Conservation (phyloP, 1,140 invertebrate species). For the Triops cancriformis region DNA sequence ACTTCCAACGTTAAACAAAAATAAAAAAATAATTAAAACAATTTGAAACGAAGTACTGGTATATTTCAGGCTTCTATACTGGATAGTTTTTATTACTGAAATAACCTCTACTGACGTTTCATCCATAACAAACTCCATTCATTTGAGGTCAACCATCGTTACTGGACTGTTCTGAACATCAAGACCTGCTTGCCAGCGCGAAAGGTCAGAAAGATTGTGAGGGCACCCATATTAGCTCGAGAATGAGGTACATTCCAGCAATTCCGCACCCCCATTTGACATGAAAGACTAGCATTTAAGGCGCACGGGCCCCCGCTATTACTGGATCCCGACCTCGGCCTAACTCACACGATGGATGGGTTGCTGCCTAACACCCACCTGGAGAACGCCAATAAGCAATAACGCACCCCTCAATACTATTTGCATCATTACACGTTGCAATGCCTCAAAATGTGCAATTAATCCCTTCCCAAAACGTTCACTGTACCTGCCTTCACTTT, state of each 20-base stretch:
- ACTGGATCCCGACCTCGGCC: not conserved
- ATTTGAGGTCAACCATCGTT: not conserved
- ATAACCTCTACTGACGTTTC: too few relatives aligned
- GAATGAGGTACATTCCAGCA: not conserved
- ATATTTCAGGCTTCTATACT: too few relatives aligned
- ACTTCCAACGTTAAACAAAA: too few relatives aligned
- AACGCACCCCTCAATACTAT: not conserved
- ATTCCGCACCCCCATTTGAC: slow-evolving; percentile 4
- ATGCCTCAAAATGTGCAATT: not conserved
- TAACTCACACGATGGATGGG: not conserved
- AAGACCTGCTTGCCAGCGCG: not conserved
- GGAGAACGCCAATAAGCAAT: not conserved
- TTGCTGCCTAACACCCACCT: slow-evolving; percentile 1
- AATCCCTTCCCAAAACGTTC: too few relatives aligned
- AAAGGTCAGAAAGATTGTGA: not conserved
- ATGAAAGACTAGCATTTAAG: not conserved
- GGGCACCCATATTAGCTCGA: not conserved
- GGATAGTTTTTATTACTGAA: too few relatives aligned
- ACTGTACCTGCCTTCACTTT: too few relatives aligned
- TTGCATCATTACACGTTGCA: not conserved
- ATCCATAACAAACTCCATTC: not conserved
- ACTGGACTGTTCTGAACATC: not conserved
- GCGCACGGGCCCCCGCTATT: slow-evolving; percentile 6
- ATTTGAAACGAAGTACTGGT: too few relatives aligned
- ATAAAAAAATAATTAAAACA: too few relatives aligned